Percentiles rank a stretch among this genome's conserved stretches.
Evolutionary conservation across 2,888 invertebrate genomes (phyloP).

Genomic region (Euplexia lucipara): DNA sequence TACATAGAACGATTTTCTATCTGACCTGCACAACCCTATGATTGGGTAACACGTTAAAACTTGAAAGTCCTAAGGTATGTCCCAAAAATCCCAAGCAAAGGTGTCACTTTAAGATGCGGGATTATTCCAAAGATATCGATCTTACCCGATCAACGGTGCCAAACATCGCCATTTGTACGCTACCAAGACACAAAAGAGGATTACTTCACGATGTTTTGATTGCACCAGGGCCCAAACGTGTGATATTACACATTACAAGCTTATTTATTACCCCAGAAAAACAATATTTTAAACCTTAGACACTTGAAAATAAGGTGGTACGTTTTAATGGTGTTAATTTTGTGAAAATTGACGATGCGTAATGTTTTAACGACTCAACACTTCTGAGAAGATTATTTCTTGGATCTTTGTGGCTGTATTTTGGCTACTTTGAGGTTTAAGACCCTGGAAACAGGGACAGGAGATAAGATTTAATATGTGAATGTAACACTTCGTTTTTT

Average conservation of each 20-base stretch:
- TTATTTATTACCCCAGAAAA: background rate
- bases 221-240: conserved; percentile 73
- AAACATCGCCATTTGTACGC: conserved; percentile 78
- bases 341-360: conserved; percentile 77
- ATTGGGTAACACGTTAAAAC: too few species aligned
- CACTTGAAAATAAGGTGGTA: conserved; percentile 36
- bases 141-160: conserved; percentile 64
- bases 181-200: conserved; percentile 76
- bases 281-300: conserved; percentile 59
- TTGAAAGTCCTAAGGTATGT: too few species aligned
- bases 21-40: too few species aligned
- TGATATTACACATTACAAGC: conserved; percentile 62
- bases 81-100: conserved; percentile 34
- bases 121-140: conserved; percentile 83
- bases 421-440: conserved; percentile 64
- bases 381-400: conserved; percentile 76
- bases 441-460: conserved; percentile 57
- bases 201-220: conserved; percentile 87
- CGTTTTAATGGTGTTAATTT: conserved; percentile 13
- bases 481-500: conserved; percentile 49
- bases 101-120: conserved; percentile 69
- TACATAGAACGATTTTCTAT: too few species aligned
- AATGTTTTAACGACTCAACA: conserved; percentile 82
- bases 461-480: conserved; percentile 51
- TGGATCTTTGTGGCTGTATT: conserved; percentile 61